These are phyloP conservation scores for Mastomys coucha DNA, from an alignment of 2,113 vertebrate species.

Conservation along the genomic window DNA sequence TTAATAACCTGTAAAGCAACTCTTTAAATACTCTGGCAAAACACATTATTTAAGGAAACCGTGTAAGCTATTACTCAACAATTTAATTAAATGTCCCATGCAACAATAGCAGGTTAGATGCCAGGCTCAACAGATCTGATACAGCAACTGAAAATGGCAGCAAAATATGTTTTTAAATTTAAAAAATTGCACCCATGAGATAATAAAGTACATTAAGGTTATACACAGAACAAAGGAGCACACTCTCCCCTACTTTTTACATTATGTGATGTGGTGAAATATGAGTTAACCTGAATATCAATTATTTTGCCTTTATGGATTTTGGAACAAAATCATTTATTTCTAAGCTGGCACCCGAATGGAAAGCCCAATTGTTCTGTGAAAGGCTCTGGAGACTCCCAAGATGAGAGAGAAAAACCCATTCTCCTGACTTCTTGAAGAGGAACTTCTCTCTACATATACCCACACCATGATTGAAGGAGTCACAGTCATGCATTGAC, in stretches of 20 bases:
- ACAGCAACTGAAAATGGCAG: constrained; percentile 9
- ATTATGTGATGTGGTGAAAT: background rate
- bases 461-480: background rate
- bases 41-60: constrained; percentile 69
- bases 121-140: background rate
- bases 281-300: background rate
- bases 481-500: background rate
- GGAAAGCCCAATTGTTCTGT: background rate
- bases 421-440: background rate
- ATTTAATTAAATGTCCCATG: constrained; percentile 60
- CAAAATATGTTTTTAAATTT: constrained; percentile 21
- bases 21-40: constrained; percentile 64
- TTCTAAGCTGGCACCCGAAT: background rate
- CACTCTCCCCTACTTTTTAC: background rate
- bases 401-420: background rate
- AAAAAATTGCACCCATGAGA: background rate
- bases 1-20: constrained; percentile 73
- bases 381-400: background rate
- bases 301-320: background rate
- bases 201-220: constrained; percentile 16
- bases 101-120: constrained; percentile 2
- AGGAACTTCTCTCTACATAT: background rate
- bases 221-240: background rate
- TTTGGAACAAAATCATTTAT: constrained; percentile 15
- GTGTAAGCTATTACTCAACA: constrained; percentile 49